Conservation (phyloP, 2,113 vertebrate genomes). For the Dascyllus trimaculatus region DNA sequence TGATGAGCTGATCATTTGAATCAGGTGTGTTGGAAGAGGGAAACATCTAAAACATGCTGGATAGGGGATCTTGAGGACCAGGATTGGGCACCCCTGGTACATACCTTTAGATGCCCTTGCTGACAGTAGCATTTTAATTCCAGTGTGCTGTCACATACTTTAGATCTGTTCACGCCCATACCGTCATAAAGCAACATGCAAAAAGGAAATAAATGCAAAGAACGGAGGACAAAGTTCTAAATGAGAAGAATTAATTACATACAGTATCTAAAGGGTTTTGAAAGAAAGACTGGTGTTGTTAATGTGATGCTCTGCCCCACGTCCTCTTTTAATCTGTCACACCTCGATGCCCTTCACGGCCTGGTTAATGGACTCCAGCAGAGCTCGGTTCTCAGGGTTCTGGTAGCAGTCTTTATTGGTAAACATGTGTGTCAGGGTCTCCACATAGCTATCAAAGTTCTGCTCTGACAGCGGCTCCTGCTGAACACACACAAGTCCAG, state of each 20-base stretch:
- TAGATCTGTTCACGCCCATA: slow-evolving; percentile 53
- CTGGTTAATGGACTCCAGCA: slow-evolving; percentile 98
- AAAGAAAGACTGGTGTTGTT: slow-evolving; percentile 49
- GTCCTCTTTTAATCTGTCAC: slow-evolving; percentile 74
- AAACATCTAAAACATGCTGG: no score
- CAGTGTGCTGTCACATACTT: slow-evolving; percentile 28
- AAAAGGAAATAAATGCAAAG: slow-evolving; percentile 70
- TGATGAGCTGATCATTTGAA: no score
- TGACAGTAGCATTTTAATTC: slow-evolving; percentile 36
- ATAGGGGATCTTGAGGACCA: no score
- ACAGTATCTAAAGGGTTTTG: slow-evolving; percentile 57
- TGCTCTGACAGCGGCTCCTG: slow-evolving; percentile 97
- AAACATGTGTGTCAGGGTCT: slow-evolving; percentile 97
- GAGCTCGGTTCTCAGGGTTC: slow-evolving; percentile 96
- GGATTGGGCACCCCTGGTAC: no score
- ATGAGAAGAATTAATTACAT: slow-evolving; percentile 61
- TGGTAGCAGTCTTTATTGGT: slow-evolving; percentile 98
- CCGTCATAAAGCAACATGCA: slow-evolving; percentile 78
- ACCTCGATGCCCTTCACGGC: slow-evolving; percentile 98
- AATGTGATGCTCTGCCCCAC: not conserved
- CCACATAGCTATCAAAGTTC: slow-evolving; percentile 96
- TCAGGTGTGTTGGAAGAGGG: no score
- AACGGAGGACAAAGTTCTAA: slow-evolving; percentile 62
- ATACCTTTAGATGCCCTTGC: slow-evolving; percentile 5
- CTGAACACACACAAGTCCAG: slow-evolving; percentile 43